phyloP scores from a whole-genome alignment of 2,113 vertebrate genomes.

The Strix uralensis region DNA sequence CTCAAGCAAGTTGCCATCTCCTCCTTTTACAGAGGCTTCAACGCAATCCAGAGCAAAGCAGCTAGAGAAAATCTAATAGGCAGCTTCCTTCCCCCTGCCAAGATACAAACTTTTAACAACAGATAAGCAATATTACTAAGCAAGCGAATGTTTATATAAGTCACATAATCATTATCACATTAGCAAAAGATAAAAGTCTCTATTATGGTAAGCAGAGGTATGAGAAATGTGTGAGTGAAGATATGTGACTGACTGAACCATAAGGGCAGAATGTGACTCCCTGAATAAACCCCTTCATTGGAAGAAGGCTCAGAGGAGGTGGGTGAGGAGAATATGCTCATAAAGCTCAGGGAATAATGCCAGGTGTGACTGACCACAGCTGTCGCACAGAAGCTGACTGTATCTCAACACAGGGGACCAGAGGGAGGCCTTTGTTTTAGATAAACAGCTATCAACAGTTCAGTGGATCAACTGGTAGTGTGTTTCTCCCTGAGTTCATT shows the following conservation, averaged over 20 bases:
- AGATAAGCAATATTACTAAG: not conserved
- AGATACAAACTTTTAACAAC: not conserved
- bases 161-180: not conserved
- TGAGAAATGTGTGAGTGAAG: not conserved
- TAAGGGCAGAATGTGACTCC: not conserved
- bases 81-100: not conserved
- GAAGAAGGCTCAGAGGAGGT: not conserved
- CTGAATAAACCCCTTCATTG: not conserved
- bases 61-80: not conserved
- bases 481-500: not conserved
- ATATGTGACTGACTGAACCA: not conserved
- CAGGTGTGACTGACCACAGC: not conserved
- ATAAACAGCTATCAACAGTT: not conserved
- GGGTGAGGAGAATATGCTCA: not conserved
- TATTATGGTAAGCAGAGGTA: not conserved
- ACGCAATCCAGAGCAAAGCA: not conserved
- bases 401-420: not conserved
- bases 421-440: not conserved
- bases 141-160: not conserved
- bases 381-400: not conserved
- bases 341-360: not conserved
- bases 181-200: not conserved
- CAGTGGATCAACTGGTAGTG: not conserved
- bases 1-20: not conserved
- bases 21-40: not conserved